Evolutionary conservation across 2,888 invertebrate genomes (phyloP).

Genomic region (Colletes collaris): DNA sequence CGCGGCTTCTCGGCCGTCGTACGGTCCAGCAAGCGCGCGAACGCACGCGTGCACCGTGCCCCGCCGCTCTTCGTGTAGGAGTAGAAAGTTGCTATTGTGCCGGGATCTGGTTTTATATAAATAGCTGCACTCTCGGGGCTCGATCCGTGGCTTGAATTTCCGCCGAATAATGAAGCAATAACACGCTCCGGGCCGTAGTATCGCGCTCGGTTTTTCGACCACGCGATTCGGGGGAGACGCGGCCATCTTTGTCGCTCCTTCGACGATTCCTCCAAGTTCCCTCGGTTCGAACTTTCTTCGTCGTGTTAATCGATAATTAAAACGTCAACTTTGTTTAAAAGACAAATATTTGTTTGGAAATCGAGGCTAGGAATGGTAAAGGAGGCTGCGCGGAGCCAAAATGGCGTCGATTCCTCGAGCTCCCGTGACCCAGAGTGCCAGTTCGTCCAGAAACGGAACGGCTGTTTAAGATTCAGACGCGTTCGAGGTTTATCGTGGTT

Average conservation of each 20-base stretch:
- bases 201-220: background rate
- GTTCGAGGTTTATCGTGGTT: constrained; percentile 29
- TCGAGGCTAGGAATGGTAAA: too few relatives aligned
- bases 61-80: constrained; percentile 76
- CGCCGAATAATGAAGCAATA: constrained; percentile 61
- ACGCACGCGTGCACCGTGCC: constrained; percentile 46
- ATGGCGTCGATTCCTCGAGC: background rate
- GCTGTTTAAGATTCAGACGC: constrained; percentile 21
- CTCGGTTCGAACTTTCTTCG: too few relatives aligned
- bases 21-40: constrained; percentile 34
- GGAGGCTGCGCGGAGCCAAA: too few relatives aligned
- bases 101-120: constrained; percentile 81
- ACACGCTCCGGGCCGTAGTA: background rate
- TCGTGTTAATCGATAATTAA: too few relatives aligned
- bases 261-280: too few relatives aligned
- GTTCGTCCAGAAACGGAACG: background rate
- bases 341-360: too few relatives aligned
- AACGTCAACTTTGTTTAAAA: too few relatives aligned
- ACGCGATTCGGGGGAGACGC: background rate
- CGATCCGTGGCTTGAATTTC: constrained; percentile 56
- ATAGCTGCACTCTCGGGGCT: constrained; percentile 70
- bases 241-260: too few relatives aligned
- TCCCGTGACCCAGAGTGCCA: constrained; percentile 7
- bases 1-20: constrained; percentile 21
- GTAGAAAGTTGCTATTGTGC: constrained; percentile 82